These are phyloP conservation scores for Anoplolepis gracilipes DNA, from an alignment of 1,140 invertebrate genomes.

Conservation along the genomic window DNA sequence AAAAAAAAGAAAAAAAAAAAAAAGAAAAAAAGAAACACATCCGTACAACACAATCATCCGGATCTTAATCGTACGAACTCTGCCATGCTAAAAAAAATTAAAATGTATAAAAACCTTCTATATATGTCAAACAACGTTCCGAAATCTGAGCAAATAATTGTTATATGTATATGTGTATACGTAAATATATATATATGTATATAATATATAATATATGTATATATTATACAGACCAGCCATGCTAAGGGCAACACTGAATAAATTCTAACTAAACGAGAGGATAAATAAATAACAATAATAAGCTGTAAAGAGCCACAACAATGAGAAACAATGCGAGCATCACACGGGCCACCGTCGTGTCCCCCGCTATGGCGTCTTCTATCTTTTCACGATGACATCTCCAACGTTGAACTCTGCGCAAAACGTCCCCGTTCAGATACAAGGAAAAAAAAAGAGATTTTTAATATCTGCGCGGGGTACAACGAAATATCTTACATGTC, in stretches of 20 bases:
- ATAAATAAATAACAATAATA: constrained; percentile 84
- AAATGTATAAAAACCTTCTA: constrained; percentile 72
- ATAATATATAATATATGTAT: constrained; percentile 66
- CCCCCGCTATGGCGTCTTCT: constrained; percentile 74
- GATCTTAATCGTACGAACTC: constrained; percentile 73
- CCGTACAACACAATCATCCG: constrained; percentile 69
- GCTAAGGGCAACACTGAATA: constrained; percentile 85
- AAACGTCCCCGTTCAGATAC: background rate
- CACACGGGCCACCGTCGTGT: constrained; percentile 75
- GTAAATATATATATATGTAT: constrained; percentile 49
- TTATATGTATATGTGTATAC: constrained; percentile 63
- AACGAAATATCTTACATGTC: background rate
- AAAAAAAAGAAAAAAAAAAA: constrained; percentile 48
- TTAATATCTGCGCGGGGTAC: background rate
- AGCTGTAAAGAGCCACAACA: constrained; percentile 87
- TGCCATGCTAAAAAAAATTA: constrained; percentile 83
- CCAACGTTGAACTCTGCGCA: background rate
- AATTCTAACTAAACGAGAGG: constrained; percentile 81
- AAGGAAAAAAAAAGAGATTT: constrained; percentile 37
- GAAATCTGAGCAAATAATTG: constrained; percentile 73
- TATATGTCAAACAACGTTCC: constrained; percentile 77
- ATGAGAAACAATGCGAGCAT: constrained; percentile 87
- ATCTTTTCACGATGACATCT: constrained; percentile 12
- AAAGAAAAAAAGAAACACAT: constrained; percentile 58
- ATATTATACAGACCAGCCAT: constrained; percentile 83